Conservation (phyloP, 1,140 invertebrate genomes). For the Atta texana region DNA sequence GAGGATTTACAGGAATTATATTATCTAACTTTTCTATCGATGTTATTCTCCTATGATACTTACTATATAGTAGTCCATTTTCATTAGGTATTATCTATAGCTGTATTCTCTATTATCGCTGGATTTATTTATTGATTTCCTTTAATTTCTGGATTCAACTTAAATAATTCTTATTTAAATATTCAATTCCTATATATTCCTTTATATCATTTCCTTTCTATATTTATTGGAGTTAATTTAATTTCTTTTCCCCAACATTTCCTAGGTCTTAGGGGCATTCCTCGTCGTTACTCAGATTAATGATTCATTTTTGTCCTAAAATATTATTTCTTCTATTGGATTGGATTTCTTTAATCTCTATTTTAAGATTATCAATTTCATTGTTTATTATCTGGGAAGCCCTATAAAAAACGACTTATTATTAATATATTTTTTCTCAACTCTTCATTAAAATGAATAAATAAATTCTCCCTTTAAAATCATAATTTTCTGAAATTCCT, state of each 20-base stretch:
- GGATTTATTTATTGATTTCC: background rate
- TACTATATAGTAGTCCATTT: background rate
- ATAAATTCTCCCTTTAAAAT: no score
- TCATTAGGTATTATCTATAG: background rate
- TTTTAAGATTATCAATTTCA: background rate
- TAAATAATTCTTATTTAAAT: background rate
- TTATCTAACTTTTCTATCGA: no score
- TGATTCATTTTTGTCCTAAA: slow-evolving; percentile 71
- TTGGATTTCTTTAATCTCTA: background rate
- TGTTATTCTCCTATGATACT: background rate
- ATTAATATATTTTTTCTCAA: no score
- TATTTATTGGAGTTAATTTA: slow-evolving; percentile 53
- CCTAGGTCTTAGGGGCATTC: slow-evolving; percentile 84
- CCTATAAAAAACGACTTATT: no score
- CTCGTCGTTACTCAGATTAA: slow-evolving; percentile 84
- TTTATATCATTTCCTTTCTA: no score
- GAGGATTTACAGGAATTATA: no score
- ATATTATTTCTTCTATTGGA: slow-evolving; percentile 75
- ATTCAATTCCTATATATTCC: no score
- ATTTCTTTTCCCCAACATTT: slow-evolving; percentile 86
- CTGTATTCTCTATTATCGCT: background rate
- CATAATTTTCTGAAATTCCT: no score
- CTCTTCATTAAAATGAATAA: background rate
- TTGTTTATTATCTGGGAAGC: slow-evolving; percentile 10
- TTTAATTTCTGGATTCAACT: background rate